Base-by-base conservation (phyloP, 1,140 invertebrate species). In the Drosophila nebulosa region DNA sequence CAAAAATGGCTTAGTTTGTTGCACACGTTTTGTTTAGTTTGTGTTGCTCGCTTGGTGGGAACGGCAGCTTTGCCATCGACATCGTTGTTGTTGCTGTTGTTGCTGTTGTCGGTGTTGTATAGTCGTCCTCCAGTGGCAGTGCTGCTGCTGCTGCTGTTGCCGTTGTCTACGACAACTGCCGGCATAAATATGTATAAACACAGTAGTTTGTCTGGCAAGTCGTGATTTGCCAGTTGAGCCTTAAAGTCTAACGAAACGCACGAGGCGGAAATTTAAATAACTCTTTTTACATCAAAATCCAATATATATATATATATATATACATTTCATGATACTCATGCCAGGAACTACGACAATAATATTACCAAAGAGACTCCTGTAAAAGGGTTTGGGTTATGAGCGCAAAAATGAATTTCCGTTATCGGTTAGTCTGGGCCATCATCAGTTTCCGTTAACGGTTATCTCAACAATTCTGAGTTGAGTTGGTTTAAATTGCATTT, bases 1-100 rank as follows among this genome's bases (percentile, higher is more conserved):
- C 81, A 86, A 88, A 86, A 86, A 86, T 86, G 81, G 81, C 81
- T 86, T 86, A 86, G 81, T 86, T 86, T 86, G 81, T 86, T 86
- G 83, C 78, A 81, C 81, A 86, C 83, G 81, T 86, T 86, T 84
- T 64, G 79, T 69, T 81, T 85, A 69, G 66, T 76, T 68, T 64
- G 64, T 26, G 53, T 53, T 66, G 21, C 53, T 57, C 32, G 50
- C 66, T 65, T 65, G 79, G 79, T 83, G 79, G 79, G 79, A 81
- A 81, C 78, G 70, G 58, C 70, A 64, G 50, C 60, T 56, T 5
- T 75, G 18, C 10, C 39, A 63, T 63, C 52, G 35, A 53, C 42
- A 59, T 66, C 36, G 39, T 51, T 16, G 46, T 61, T 26, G 32
- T 53, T 7, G 24, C 35, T 7, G 50, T 58, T 57, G 75, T 46